These are phyloP conservation scores for Corticium candelabrum DNA, from an alignment of 37 sponge, comb jelly and placozoan genomes.

Conservation along the genomic window DNA sequence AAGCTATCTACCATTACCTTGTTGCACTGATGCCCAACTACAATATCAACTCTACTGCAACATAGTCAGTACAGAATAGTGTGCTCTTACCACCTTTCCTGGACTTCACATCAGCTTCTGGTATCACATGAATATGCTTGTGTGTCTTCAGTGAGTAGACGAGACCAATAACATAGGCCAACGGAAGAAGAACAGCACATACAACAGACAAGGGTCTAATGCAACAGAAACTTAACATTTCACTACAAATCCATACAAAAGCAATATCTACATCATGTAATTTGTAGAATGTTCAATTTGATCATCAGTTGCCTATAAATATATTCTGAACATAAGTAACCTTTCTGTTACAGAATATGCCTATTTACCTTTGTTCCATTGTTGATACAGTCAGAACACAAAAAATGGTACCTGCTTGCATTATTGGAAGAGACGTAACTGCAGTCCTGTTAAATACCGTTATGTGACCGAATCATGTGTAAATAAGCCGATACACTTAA, in stretches of 20 bases:
- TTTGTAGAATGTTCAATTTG: neutral
- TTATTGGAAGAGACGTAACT: too few relatives aligned
- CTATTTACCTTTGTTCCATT: conserved; percentile 10
- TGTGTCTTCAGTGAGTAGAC: conserved; percentile 22
- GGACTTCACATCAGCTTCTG: neutral
- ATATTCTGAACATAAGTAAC: too few relatives aligned
- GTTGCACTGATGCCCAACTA: too few relatives aligned
- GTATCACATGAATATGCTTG: neutral
- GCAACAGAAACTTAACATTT: neutral
- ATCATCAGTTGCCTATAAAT: neutral
- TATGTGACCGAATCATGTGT: too few relatives aligned
- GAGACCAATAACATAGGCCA: conserved; percentile 17
- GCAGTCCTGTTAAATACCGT: too few relatives aligned
- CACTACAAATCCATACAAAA: neutral
- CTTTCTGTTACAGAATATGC: too few relatives aligned
- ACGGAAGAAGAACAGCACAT: conserved; percentile 15
- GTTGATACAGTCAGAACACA: neutral
- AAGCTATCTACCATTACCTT: too few relatives aligned
- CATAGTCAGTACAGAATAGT: too few relatives aligned
- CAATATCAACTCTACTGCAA: too few relatives aligned
- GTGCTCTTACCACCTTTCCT: neutral
- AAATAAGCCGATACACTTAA: too few relatives aligned
- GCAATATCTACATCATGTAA: neutral
- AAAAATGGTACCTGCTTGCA: too few relatives aligned
- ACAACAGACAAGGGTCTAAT: conserved; percentile 21